Base-by-base conservation (phyloP, 1,140 invertebrate genomes). In the Centruroides sculpturatus region DNA sequence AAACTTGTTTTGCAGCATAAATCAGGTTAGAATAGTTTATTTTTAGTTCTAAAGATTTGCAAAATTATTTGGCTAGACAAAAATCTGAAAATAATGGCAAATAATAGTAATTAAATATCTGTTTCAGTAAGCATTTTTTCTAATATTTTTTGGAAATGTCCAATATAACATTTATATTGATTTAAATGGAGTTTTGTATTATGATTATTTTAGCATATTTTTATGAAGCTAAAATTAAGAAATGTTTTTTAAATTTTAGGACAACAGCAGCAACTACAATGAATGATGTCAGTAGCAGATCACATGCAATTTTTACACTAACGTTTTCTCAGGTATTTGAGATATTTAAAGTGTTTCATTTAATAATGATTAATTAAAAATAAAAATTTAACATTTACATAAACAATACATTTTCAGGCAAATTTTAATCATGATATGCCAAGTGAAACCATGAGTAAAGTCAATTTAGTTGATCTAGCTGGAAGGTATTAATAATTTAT, bases 281-380 rank as follows among this genome's bases (percentile, higher is more conserved):
- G 87, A 92, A 92, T 72, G 78, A 81, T n/a, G 82, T 84, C 64
- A 89, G 86, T 71, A 89, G 86, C 3, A 77, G 89, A 62, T 90
- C 87, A 5, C 89, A 92, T 76, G 87, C 86, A 3, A 89, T 92
- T 67, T 90, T 92, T 70, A 86, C 87, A 49, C 86, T 92, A 47
- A 88, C 85, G 67, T 57, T 57, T 36, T 34, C 41, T 46, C 56
- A 57, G 56, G 56, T 57, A 12, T 41, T 56, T 13, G 5, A 56
- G 11, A 12, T n/a, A 3, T 5, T 23, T 23, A 23, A 23, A 23
- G 2, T 23, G 23, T 23, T 23, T 23, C 23, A 23, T 23, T n/a
- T 23, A 23, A 23, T 23, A 23, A 23, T 23, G 23, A 23, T 23
- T 23, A 23, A 23, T 49, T 49, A 11, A 49, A 49, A 3, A 49